A percentile compares a stretch with the other conserved stretches of the same genome.
phyloP scores from a whole-genome alignment of 2,113 vertebrate species.

The rabbit (Oryctolagus cuniculus) region mOryCun1.1 NC_091436.1:14859001-14859500 shows the following conservation, averaged over 20 bases:
- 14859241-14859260: not conserved
- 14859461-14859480: not conserved
- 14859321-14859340: constrained; percentile 70
- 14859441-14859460: not conserved
- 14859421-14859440: constrained; percentile 65
- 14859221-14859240: constrained; percentile 6
- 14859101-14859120: too few relatives aligned
- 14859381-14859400: constrained; percentile 64
- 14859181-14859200: constrained; percentile 6
- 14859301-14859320: constrained; percentile 75
- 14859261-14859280: constrained; percentile 56
- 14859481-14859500: constrained; percentile 34
- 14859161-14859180: too few relatives aligned
- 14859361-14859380: constrained; percentile 50
- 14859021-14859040: too few relatives aligned
- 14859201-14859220: constrained; percentile 16
- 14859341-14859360: constrained; percentile 75
- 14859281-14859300: constrained; percentile 40
- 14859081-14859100: too few relatives aligned
- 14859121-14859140: too few relatives aligned
- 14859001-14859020: too few relatives aligned
- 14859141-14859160: too few relatives aligned
- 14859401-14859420: constrained; percentile 60
- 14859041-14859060: too few relatives aligned
- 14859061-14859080: too few relatives aligned